Base-by-base conservation (phyloP, 2,113 vertebrate genomes). In the Heloderma charlesbogerti region DNA sequence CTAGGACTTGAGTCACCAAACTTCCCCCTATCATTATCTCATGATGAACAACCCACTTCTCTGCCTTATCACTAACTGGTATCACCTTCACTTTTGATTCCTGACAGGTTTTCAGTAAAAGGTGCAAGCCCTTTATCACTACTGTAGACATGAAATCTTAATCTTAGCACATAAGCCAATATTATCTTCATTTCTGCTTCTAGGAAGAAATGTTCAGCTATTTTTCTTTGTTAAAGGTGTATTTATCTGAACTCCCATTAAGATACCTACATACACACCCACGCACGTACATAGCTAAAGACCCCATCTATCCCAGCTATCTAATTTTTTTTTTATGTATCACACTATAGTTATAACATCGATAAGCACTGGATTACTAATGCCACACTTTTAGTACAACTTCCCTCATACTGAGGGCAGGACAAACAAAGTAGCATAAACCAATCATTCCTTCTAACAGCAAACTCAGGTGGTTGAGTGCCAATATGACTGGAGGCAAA, bases 181-280 rank as follows among this genome's bases (percentile, higher is more conserved):
- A 94, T 93, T 95, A 95, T 93, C 92, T 95, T 90, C 94, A 95
- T 92, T 95, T 95, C 89, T 95, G 89, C 91, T 94, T 81, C 90
- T 94, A 92, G 90, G 92, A 95, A 95, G 63, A 66, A 80, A 88
- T 25, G 3, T 75, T 74, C 89, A 89, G 87, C 91, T 92, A 89
- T 93, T 96, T 94, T 89, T 93, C 89, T 95, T 93, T 90, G 74
- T 89, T 87, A 75, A 63, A 89, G 79, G 93, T 92, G 91, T 89
- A 92, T 45, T 37, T 69, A 93, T 88, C 79, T 94, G 77, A 93
- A 60, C 89, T 93, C 91, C 88, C 88, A 90, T 86, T 87, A 93
- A 93, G 89, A 51, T 2, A 0, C 51, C 81, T 69, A 6, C 16
- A 45, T 7, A 45, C 54, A 16, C 13, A 66, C 22, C 40, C 20